Evolutionary conservation across 2,888 invertebrate species (phyloP).

Genomic region (Euzetes globulus): DNA sequence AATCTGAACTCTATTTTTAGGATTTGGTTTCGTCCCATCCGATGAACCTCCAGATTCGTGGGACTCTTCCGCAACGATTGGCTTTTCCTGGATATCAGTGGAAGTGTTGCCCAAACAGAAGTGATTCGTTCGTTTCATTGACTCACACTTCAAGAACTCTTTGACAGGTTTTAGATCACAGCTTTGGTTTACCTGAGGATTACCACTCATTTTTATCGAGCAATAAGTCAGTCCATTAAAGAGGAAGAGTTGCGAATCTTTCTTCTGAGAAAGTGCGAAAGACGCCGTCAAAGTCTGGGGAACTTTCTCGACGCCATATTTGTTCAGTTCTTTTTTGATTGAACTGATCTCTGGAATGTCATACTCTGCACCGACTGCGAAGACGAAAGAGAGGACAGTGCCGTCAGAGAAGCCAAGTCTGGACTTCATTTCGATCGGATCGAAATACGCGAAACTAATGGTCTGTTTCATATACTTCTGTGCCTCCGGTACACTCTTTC

Average conservation of each 20-base stretch:
- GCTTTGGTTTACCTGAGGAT: neutral
- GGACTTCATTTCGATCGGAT: neutral
- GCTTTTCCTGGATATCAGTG: no score
- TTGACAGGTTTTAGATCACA: neutral
- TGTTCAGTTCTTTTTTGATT: neutral
- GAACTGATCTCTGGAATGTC: neutral
- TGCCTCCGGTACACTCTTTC: neutral
- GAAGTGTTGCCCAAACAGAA: neutral
- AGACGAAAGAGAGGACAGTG: neutral
- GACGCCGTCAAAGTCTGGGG: neutral
- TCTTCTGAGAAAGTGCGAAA: neutral
- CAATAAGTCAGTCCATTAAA: neutral
- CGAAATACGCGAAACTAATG: neutral
- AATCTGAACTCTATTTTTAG: no score
- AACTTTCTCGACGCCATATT: neutral
- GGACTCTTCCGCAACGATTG: no score
- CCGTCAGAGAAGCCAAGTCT: neutral
- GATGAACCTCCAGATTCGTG: no score
- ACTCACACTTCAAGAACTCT: neutral
- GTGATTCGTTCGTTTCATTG: neutral
- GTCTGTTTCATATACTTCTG: neutral
- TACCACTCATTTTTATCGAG: neutral
- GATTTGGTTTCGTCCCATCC: no score
- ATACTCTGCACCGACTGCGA: neutral
- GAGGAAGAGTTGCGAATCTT: neutral